Percentiles rank a stretch among this genome's conserved stretches.
phyloP scores from a whole-genome alignment of 2,113 vertebrate species.

The Protobothrops flavoviridis region DNA sequence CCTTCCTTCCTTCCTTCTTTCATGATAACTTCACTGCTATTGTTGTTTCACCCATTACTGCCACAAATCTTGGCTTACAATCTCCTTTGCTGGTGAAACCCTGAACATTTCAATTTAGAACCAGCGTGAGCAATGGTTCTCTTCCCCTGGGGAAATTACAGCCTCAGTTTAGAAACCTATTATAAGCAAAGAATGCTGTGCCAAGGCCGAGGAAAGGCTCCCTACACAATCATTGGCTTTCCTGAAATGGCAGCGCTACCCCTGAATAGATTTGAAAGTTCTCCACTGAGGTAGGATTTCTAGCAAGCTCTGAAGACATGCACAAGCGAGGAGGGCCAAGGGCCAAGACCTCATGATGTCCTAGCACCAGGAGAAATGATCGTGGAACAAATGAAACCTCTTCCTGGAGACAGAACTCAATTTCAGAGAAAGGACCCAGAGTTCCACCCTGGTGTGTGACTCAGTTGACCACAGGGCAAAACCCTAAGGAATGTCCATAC shows the following conservation, averaged over 20 bases:
- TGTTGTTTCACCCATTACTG: neutral
- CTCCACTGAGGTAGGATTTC: neutral
- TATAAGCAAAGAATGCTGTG: neutral
- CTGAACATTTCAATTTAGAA: neutral
- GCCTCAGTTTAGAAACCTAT: neutral
- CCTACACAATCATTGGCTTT: neutral
- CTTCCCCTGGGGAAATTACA: neutral
- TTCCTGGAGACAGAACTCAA: neutral
- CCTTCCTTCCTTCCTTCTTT: too few species aligned
- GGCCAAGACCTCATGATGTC: slow-evolving; percentile 10
- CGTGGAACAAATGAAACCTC: neutral
- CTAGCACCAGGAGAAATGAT: neutral
- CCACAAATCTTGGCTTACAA: neutral
- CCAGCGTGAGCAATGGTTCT: neutral
- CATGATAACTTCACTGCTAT: neutral
- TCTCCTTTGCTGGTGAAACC: neutral
- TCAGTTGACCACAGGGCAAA: neutral
- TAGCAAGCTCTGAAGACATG: neutral
- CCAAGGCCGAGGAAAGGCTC: too few species aligned
- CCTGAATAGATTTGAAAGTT: neutral
- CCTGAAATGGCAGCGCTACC: too few species aligned
- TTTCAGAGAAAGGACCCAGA: neutral
- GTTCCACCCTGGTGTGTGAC: neutral
- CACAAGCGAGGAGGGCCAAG: neutral
- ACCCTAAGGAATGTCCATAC: neutral